A percentile compares a stretch with the other conserved stretches of the same genome.
These are phyloP conservation scores for Cheirogaleus medius DNA, from an alignment of 2,113 vertebrate species.

Conservation along the genomic window DNA sequence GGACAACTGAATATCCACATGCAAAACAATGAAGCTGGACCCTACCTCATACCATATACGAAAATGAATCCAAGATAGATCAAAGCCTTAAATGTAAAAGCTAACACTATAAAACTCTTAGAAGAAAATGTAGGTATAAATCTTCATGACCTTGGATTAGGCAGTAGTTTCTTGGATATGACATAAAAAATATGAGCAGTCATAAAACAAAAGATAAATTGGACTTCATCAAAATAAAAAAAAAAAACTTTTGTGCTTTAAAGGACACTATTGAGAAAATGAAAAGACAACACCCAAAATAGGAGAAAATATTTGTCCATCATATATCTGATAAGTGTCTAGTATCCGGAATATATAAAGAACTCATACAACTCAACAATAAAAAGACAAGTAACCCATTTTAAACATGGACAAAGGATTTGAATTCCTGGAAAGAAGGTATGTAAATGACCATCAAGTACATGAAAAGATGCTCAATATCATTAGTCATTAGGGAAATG, in stretches of 20 bases:
- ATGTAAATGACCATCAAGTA: not conserved
- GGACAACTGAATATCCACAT: not conserved
- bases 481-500: not conserved
- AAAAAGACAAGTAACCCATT: constrained; percentile 13
- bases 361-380: not conserved
- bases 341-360: not conserved
- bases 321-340: not conserved
- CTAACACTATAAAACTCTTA: not conserved
- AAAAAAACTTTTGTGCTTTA: not conserved
- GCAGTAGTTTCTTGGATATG: not conserved
- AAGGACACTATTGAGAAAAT: not conserved
- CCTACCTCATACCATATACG: not conserved
- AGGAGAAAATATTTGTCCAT: not conserved
- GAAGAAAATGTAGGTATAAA: not conserved
- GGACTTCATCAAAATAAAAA: not conserved
- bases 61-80: not conserved
- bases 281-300: not conserved
- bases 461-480: not conserved
- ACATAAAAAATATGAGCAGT: not conserved
- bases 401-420: not conserved
- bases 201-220: constrained; percentile 10
- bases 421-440: not conserved
- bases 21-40: not conserved
- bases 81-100: not conserved
- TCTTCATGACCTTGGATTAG: not conserved